These are phyloP conservation scores for Ligdia adustata DNA, from an alignment of 2,888 invertebrate genomes.

Conservation along the genomic window DNA sequence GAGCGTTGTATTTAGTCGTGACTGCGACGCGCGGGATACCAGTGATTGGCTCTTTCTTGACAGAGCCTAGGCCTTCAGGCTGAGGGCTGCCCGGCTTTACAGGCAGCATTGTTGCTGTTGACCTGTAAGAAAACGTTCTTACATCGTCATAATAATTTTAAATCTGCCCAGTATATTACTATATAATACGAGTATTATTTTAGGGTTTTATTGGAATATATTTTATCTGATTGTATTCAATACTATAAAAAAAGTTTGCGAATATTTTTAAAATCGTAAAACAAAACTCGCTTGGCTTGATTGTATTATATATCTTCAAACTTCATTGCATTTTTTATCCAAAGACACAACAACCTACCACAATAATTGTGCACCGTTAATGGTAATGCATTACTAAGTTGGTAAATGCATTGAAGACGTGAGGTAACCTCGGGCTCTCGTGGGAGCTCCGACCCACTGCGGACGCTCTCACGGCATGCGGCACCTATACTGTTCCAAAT, in stretches of 20 bases:
- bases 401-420: conserved; percentile 42
- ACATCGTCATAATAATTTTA: too few relatives aligned
- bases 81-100: conserved; percentile 56
- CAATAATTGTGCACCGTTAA: conserved; percentile 18
- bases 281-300: too few relatives aligned
- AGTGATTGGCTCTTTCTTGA: conserved; percentile 89
- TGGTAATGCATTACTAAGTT: conserved; percentile 24
- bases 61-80: conserved; percentile 51
- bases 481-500: conserved; percentile 5
- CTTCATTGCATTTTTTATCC: too few relatives aligned
- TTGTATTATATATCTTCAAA: too few relatives aligned
- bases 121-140: background rate
- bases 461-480: conserved; percentile 34
- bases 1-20: conserved; percentile 96
- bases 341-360: too few relatives aligned
- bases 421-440: conserved; percentile 34
- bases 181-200: too few relatives aligned
- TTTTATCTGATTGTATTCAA: too few relatives aligned
- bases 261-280: too few relatives aligned
- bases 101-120: conserved; percentile 43
- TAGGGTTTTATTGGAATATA: too few relatives aligned
- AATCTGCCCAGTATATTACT: too few relatives aligned
- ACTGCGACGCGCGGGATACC: conserved; percentile 97
- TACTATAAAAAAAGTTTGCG: too few relatives aligned
- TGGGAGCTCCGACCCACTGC: conserved; percentile 50